phyloP scores from a whole-genome alignment of 2,888 invertebrate genomes.

The Yponomeuta evonymella region DNA sequence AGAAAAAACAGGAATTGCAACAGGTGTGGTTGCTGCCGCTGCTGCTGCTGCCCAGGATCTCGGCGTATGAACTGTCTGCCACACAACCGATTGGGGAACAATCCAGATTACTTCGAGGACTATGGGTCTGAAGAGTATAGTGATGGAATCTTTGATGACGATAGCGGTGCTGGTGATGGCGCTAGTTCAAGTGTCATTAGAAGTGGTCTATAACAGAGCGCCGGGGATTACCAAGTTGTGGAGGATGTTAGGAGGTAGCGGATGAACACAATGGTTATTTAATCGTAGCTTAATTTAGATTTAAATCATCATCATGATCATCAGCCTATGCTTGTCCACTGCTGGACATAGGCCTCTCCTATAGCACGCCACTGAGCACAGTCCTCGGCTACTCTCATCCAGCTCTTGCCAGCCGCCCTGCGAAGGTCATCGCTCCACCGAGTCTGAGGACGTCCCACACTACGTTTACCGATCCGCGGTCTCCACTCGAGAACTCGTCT shows the following conservation, averaged over 20 bases:
- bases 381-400: too few species aligned
- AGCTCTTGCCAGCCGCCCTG: too few species aligned
- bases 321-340: too few species aligned
- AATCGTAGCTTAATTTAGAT: not conserved
- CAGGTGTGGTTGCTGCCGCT: not conserved
- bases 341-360: too few species aligned
- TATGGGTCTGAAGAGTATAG: not conserved
- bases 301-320: too few species aligned
- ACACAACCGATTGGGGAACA: not conserved
- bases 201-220: not conserved
- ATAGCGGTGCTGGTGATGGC: not conserved
- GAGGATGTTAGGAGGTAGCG: not conserved
- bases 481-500: too few species aligned
- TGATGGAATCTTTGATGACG: not conserved
- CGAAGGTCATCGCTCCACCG: too few species aligned
- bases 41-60: conserved; percentile 5
- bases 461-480: too few species aligned
- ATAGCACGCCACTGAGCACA: too few species aligned
- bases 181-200: not conserved
- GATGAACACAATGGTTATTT: not conserved
- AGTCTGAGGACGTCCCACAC: too few species aligned
- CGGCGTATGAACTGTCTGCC: not conserved
- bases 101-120: not conserved
- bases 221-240: not conserved
- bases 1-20: not conserved